Base-by-base conservation (phyloP, 2,888 invertebrate genomes). In the Tipula vernalis region DNA sequence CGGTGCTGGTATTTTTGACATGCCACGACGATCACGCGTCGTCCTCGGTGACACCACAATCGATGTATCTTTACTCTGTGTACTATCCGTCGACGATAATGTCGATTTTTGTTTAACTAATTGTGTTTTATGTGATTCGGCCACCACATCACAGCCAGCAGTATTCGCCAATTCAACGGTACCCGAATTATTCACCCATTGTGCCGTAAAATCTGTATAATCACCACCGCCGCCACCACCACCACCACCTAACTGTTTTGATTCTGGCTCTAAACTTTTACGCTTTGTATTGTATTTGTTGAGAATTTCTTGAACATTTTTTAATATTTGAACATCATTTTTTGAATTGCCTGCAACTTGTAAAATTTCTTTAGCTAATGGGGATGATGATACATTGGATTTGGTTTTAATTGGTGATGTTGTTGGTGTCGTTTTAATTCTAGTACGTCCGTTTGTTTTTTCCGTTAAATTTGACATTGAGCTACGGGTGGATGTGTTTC, bases 101-200 rank as follows among this genome's bases (percentile, higher is more conserved):
- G 91, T 91, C 8, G 91, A 91, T 87, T 90, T 91, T 42, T 87
- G 83, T 83, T 87, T 87, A 36, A 42, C 12, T 42, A 42, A 85
- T 18, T 41, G 41, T 71, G 71, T 8, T 85, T 85, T 85, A 18
- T 44, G 41, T 18, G 91, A 2, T 28, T 0, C 28, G 28, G 28
- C 91, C 10, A 8, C 3, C 0, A 71, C 28, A 28, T 71, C 28
- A 71, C 28, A 10, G 3, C 28, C 10, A 71, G 91, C 94, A 87
- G 94, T 94, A 83, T 93, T 93, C 15, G 94, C 94, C 86, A 94
- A 91, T 88, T 94, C 94, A 86, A 95, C 90, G 88, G 94, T 94
- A 0, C 95, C 95, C 90, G 95, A 95, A 88, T 94, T 94, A 91
- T 95, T 94, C 42, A 95, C 94, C 95, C 95, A 95, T 12, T 95